Evolutionary conservation across 1,140 invertebrate species (phyloP).

Genomic region (Helicoverpa zea): DNA sequence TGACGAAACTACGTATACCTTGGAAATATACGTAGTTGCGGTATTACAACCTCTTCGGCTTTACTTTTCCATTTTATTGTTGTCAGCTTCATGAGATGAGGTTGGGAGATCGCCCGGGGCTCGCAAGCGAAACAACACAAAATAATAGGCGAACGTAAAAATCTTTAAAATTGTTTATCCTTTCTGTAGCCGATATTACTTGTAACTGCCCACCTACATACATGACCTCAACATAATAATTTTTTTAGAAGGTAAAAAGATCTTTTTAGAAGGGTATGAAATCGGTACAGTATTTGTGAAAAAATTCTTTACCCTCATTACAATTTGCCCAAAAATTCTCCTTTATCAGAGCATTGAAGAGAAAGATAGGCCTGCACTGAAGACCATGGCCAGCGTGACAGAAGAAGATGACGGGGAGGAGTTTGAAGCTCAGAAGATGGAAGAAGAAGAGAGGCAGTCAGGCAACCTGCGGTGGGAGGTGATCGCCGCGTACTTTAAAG

Average conservation of each 20-base stretch:
- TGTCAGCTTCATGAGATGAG: slow-evolving; percentile 12
- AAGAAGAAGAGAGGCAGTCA: slow-evolving; percentile 85
- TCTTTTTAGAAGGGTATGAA: no score
- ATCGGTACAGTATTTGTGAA: no score
- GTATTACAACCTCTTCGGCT: not conserved
- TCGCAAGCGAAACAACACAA: slow-evolving; percentile 15
- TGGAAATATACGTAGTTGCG: no score
- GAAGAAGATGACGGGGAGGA: slow-evolving; percentile 82
- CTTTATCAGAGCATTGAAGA: slow-evolving; percentile 66
- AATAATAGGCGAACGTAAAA: not conserved
- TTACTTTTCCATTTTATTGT: slow-evolving; percentile 15
- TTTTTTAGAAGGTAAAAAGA: not conserved
- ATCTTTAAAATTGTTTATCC: slow-evolving; percentile 23
- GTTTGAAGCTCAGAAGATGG: slow-evolving; percentile 78
- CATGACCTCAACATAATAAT: not conserved
- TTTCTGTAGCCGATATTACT: slow-evolving; percentile 1
- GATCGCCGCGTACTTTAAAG: slow-evolving; percentile 84
- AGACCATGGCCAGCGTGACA: slow-evolving; percentile 63
- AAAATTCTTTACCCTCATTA: no score
- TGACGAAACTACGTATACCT: no score
- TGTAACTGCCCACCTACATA: not conserved
- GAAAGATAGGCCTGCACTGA: slow-evolving; percentile 61
- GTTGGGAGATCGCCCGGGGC: slow-evolving; percentile 18
- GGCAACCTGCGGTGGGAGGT: slow-evolving; percentile 88
- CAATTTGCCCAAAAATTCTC: not conserved